These are phyloP conservation scores for Aethina tumida DNA, from an alignment of 1,140 invertebrate genomes.

Conservation along the genomic window DNA sequence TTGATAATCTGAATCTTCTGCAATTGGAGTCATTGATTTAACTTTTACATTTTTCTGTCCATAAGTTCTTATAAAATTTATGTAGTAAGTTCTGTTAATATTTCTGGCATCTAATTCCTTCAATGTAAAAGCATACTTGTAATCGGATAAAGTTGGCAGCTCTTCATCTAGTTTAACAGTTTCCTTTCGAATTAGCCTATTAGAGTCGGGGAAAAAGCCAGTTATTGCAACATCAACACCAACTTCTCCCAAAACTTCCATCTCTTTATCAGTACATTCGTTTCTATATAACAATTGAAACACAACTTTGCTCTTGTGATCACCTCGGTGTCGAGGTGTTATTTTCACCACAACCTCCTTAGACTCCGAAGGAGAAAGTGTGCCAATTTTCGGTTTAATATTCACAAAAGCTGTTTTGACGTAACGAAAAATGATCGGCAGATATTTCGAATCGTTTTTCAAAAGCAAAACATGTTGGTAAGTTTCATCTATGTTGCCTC, in stretches of 20 bases:
- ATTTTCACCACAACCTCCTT: constrained; percentile 1
- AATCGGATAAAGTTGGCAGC: too few species aligned
- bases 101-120: background rate
- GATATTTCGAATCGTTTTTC: constrained; percentile 10
- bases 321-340: constrained; percentile 5
- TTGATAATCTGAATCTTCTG: too few species aligned
- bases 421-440: constrained; percentile 14
- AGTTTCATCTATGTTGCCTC: constrained; percentile 6
- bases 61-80: background rate
- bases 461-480: constrained; percentile 9
- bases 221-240: too few species aligned
- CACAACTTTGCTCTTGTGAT: constrained; percentile 2
- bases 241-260: too few species aligned
- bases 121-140: constrained; percentile 4
- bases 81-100: constrained; percentile 2
- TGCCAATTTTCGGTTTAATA: background rate
- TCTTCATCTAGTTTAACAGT: too few species aligned
- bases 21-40: too few species aligned
- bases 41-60: too few species aligned
- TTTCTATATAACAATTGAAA: too few species aligned
- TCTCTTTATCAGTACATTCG: too few species aligned
- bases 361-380: background rate
- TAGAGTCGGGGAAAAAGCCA: too few species aligned
- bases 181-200: too few species aligned
- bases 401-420: constrained; percentile 5